These are phyloP conservation scores for Atherinomorus stipes DNA, from an alignment of 2,113 vertebrate genomes.

Conservation along the genomic window DNA sequence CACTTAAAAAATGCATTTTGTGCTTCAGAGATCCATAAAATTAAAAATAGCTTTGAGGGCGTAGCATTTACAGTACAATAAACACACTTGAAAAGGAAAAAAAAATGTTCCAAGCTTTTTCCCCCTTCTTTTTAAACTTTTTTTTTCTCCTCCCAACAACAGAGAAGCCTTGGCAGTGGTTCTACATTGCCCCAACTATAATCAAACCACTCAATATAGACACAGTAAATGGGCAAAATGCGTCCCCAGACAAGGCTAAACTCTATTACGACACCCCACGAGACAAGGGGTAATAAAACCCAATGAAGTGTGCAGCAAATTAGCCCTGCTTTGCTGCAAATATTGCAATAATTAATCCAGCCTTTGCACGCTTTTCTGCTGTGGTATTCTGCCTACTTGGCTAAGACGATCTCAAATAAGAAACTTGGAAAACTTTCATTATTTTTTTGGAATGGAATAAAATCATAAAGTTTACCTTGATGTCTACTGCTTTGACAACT, in stretches of 20 bases:
- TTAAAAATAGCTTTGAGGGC: conserved; percentile 34
- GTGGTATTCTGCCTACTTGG: conserved; percentile 44
- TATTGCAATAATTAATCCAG: conserved; percentile 72
- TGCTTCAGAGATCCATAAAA: conserved; percentile 38
- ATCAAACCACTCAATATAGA: conserved; percentile 64
- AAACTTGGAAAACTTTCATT: conserved; percentile 16
- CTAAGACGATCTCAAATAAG: conserved; percentile 32
- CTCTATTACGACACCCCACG: conserved; percentile 58
- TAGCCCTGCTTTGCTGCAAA: conserved; percentile 65
- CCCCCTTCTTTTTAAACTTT: conserved; percentile 24
- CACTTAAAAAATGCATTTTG: conserved; percentile 14
- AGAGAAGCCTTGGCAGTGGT: conserved; percentile 61
- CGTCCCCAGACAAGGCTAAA: conserved; percentile 66
- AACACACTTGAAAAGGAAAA: conserved; percentile 35
- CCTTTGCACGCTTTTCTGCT: conserved; percentile 60
- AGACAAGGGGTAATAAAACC: conserved; percentile 70
- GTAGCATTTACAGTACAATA: conserved; percentile 45
- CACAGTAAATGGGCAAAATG: conserved; percentile 59
- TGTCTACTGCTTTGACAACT: conserved; percentile 36
- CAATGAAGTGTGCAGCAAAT: conserved; percentile 75
- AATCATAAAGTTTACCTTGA: conserved; percentile 22
- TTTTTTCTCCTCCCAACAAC: conserved; percentile 55
- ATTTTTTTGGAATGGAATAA: conserved; percentile 11
- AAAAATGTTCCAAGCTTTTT: conserved; percentile 34
- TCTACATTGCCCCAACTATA: conserved; percentile 33